Conservation (phyloP, 2,797 vertebrate genomes). For the Mycteria americana region DNA sequence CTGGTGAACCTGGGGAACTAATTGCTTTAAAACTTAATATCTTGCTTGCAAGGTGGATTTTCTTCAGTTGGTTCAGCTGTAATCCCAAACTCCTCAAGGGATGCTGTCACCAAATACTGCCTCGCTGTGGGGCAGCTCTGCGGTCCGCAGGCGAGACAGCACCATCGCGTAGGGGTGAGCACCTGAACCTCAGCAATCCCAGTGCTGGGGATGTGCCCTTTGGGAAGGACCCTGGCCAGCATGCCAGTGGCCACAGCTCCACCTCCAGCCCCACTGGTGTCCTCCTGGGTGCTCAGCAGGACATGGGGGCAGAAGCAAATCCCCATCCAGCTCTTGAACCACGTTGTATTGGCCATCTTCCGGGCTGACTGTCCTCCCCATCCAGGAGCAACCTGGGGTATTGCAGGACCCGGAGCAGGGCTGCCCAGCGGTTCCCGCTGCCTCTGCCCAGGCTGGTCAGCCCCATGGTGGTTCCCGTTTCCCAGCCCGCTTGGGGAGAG, state of each 20-base stretch:
- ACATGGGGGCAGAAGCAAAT: not conserved
- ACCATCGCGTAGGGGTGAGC: not conserved
- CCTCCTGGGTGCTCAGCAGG: not conserved
- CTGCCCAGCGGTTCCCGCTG: not conserved
- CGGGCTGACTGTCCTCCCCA: not conserved
- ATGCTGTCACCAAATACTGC: not conserved
- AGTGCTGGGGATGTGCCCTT: fast-evolving
- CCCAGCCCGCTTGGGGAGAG: not conserved
- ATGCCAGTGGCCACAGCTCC: fast-evolving
- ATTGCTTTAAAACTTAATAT: conserved; percentile 47
- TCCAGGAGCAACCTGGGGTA: fast-evolving
- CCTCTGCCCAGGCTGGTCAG: not conserved
- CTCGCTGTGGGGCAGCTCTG: not conserved
- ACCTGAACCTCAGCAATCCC: not conserved
- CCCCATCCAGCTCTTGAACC: not conserved
- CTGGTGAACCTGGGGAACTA: conserved; percentile 22
- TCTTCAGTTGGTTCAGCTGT: conserved; percentile 9
- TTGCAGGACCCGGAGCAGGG: fast-evolving
- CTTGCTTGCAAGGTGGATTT: conserved; percentile 40
- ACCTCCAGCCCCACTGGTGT: not conserved
- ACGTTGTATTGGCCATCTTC: fast-evolving
- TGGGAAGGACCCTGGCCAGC: not conserved
- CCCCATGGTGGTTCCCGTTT: fast-evolving
- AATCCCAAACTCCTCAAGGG: not conserved
- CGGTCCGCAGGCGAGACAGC: not conserved